Evolutionary conservation across 2,113 vertebrate species (phyloP).

Genomic region (Catagonus wagneri): DNA sequence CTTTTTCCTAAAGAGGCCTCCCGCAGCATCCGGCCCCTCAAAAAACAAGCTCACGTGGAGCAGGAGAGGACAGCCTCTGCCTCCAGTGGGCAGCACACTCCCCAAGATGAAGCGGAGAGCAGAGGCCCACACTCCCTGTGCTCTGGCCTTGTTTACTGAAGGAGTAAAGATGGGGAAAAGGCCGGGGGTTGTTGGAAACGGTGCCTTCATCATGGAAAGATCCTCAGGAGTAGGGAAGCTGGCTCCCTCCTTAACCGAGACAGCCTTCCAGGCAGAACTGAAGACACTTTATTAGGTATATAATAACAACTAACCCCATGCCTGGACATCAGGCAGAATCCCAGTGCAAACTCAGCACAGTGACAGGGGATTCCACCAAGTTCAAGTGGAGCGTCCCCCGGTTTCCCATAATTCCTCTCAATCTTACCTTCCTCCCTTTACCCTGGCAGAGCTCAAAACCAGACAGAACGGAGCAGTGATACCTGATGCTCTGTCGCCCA

Average conservation of each 20-base stretch:
- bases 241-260: not conserved
- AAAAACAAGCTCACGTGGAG: not conserved
- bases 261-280: too few species aligned
- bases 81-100: not conserved
- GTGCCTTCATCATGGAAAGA: not conserved
- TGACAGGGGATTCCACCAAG: not conserved
- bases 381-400: not conserved
- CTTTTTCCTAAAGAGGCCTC: not conserved
- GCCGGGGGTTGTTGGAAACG: not conserved
- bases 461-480: not conserved
- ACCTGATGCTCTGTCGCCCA: not conserved
- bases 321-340: not conserved
- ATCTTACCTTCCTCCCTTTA: not conserved
- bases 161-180: not conserved
- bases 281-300: not conserved
- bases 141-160: not conserved
- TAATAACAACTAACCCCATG: too few species aligned
- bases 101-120: not conserved
- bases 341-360: not conserved
- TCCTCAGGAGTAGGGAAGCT: fast-evolving
- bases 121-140: not conserved
- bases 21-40: not conserved
- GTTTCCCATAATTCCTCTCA: not conserved
- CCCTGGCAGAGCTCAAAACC: slow-evolving; percentile 25
- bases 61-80: not conserved